Base-by-base conservation (phyloP, 2,888 invertebrate species). In the Parnassius glacialis region DNA sequence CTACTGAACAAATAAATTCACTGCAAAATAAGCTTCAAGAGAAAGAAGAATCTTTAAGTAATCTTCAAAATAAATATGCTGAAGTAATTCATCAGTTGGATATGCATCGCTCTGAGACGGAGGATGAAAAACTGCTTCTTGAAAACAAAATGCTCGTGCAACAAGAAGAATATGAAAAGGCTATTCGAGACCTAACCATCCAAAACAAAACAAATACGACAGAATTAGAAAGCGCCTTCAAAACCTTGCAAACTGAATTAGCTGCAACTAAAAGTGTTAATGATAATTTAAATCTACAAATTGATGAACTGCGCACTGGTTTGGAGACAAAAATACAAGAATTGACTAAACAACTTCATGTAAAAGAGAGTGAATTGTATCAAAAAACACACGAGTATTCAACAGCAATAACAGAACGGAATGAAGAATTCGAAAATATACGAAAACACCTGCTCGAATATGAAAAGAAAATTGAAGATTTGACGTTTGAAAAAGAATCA, bases 401-500 rank as follows among this genome's bases (percentile, higher is more conserved):
- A 44, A 71, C 81, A 50, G 73, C 79, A 34, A 71, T 89, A 66
- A 65, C 80, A 52, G 83, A 87, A 70, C 81, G 84, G 67, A 89
- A 86, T 65, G 85, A 84, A 64, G 90, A 91, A 66, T 87, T 90
- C 69, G 90, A 92, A 73, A 84, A 76, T 73, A 76, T 91, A 12
- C 79, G 88, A 59, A 78, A 79, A 68, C 84, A 86, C 57, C 70
- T 91, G 25, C 64, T 88, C 13, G 81, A 85, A 55, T 86, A 84
- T 66, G 91, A 92, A 76, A 90, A 83, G 70, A 86, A 80, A 73
- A 66, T 90, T 50, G 91, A 90, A 68, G 93, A 92, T 68, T 72
- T 89, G 64, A 92, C 79, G 62, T 92, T 84, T 61, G 93, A 86
- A 68, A 93, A 93, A 70, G 91, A 92, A 64, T 85, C 92, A 0